Evolutionary conservation across 2,797 vertebrate genomes (phyloP), one percentile per base, ranked within the genome.

Genomic region (Danio tinwini): DNA sequence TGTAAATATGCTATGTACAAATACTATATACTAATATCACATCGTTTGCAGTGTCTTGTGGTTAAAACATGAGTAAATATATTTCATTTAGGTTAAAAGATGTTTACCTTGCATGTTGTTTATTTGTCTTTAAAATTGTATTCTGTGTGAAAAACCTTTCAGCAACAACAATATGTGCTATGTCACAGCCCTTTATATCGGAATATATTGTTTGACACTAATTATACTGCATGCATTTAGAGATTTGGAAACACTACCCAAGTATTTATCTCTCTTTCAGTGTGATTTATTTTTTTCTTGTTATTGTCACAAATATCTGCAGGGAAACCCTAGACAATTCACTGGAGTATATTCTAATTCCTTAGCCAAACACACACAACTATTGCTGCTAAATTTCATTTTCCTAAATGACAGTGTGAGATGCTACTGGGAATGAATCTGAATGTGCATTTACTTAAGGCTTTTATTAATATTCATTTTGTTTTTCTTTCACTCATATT

Each of bases 391-490:
- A 19, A 29, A 70, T 49, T 78, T 29, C 39, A 11, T 42, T 45
- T 12, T 56, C 14, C 12, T 40, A 69, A 68, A 69, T 19, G 13
- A 59, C 11, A 40, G 0, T 19, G 53, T 59, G 56, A 69, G 63
- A 69, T 50, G 11, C 12, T 49, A 61, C 44, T 50, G 67, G 42
- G 39, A 78, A 71, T 70, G 5, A 56, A 78, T 61, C 56, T 70
- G 13, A 68, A 78, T 19, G 6, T 52, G n/a, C 44, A 42, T 78
- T 70, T 78, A 21, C 69, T 69, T 58, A 55, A 70, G 17, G 12
- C 45, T 39, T 1, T 11, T 19, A 78, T 62, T 77, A 79, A 62
- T 79, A 63, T 40, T 55, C 8, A 55, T 62, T 71, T 63, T 1
- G 13, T 17, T 6, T 53, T 63, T 52, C 50, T 63, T 44, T 44